These are phyloP conservation scores for Bibio marci DNA, from an alignment of 2,888 invertebrate species.

Conservation along the genomic window DNA sequence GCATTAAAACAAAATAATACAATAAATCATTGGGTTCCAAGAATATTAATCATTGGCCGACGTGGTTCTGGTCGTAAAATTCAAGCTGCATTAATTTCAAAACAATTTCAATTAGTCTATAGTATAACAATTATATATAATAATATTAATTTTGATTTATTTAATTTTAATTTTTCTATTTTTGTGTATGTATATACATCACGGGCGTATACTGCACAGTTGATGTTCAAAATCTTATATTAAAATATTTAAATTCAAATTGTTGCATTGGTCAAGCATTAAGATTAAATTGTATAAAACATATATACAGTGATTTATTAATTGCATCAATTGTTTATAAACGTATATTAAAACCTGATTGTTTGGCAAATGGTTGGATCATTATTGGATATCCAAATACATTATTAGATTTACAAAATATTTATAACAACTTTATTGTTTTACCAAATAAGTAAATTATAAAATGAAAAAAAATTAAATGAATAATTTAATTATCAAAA, in stretches of 20 bases:
- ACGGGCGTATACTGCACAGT: too few species aligned
- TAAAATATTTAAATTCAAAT: slow-evolving; percentile 25
- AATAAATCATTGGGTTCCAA: slow-evolving; percentile 20
- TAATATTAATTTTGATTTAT: too few species aligned
- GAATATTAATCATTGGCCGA: slow-evolving; percentile 36
- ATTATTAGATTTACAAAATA: slow-evolving; percentile 32
- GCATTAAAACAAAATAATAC: background rate
- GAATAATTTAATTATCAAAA: background rate
- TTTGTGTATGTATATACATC: too few species aligned
- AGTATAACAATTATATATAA: too few species aligned
- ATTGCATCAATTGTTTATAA: slow-evolving; percentile 17
- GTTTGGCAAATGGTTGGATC: slow-evolving; percentile 39
- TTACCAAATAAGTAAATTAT: slow-evolving; percentile 39
- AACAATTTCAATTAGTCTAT: slow-evolving; percentile 33
- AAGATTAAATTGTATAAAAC: slow-evolving; percentile 13
- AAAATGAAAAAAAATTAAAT: slow-evolving; percentile 1
- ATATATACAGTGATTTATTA: slow-evolving; percentile 15
- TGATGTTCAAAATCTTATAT: slow-evolving; percentile 28
- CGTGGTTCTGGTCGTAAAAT: slow-evolving; percentile 36
- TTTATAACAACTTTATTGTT: slow-evolving; percentile 31
- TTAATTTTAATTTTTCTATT: too few species aligned
- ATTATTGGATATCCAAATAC: slow-evolving; percentile 38
- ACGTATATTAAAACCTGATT: slow-evolving; percentile 28
- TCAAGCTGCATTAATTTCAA: slow-evolving; percentile 32
- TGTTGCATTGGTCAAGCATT: slow-evolving; percentile 13